Evolutionary conservation across 2,797 vertebrate genomes (phyloP).

Genomic region (Tokudaia tokunoshimensis): DNA sequence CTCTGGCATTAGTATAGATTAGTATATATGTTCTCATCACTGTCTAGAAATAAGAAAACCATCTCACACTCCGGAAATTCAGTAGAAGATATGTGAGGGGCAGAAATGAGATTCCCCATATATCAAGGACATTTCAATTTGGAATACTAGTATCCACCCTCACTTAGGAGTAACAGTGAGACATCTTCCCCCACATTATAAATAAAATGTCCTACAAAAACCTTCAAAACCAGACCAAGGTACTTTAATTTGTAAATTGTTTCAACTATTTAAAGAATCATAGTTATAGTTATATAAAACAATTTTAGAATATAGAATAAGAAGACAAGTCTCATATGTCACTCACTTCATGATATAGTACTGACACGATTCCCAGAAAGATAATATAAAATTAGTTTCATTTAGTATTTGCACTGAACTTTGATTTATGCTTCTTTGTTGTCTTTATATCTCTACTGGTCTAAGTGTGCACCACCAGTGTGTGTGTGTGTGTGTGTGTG

Average conservation of each 20-base stretch:
- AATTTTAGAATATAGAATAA: not conserved
- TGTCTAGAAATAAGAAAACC: not conserved
- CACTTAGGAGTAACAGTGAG: not conserved
- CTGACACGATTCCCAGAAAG: not conserved
- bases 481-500: not conserved
- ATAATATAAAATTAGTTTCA: slow-evolving; percentile 24
- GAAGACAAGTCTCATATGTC: not conserved
- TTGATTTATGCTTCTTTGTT: not conserved
- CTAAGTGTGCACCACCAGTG: not conserved
- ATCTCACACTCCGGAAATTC: not conserved
- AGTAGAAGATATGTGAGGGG: not conserved
- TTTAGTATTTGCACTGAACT: not conserved
- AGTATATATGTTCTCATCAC: not conserved
- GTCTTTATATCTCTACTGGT: not conserved
- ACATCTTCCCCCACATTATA: not conserved
- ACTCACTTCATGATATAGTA: not conserved
- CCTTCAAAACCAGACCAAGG: not conserved
- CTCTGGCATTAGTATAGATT: not conserved
- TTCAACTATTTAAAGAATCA: not conserved
- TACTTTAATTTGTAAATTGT: not conserved
- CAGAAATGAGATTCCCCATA: not conserved
- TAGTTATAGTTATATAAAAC: not conserved
- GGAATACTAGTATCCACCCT: not conserved
- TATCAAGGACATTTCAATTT: not conserved
- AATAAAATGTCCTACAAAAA: not conserved